phyloP scores from a whole-genome alignment of 2,888 invertebrate genomes.

The Lasioglossum malachurum region DNA sequence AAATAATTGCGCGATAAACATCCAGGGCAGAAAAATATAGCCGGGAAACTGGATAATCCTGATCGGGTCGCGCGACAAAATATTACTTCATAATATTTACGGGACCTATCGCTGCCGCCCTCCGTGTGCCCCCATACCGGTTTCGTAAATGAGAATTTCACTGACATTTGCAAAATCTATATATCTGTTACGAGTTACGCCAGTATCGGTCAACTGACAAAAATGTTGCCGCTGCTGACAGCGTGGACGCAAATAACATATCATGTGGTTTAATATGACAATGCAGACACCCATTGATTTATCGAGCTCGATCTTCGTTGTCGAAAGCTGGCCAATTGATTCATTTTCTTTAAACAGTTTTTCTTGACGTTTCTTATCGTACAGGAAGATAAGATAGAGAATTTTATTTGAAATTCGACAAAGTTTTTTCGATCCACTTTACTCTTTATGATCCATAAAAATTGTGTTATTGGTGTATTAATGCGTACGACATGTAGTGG shows the following conservation, averaged over 20 bases:
- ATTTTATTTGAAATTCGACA: background rate
- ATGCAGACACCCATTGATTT: conserved; percentile 23
- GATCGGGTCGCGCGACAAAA: conserved; percentile 32
- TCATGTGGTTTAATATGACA: conserved; percentile 48
- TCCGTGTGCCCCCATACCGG: conserved; percentile 27
- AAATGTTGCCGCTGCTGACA: conserved; percentile 16
- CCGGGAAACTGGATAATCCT: conserved; percentile 51
- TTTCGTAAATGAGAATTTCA: conserved; percentile 55
- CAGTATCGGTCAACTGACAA: conserved; percentile 35
- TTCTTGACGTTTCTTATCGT: background rate
- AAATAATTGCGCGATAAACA: conserved; percentile 10
- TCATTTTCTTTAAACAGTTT: background rate
- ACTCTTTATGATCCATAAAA: background rate
- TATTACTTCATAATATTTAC: conserved; percentile 27
- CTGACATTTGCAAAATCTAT: conserved; percentile 48
- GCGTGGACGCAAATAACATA: conserved; percentile 44
- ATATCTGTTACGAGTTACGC: conserved; percentile 25
- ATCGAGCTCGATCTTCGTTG: conserved; percentile 27
- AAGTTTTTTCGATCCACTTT: background rate
- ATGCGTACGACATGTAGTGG: background rate
- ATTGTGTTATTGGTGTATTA: background rate
- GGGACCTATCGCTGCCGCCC: conserved; percentile 13
- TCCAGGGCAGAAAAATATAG: background rate
- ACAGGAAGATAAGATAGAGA: background rate
- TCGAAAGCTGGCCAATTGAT: background rate